Percentiles rank a stretch among this genome's conserved stretches.
These are phyloP conservation scores for Drosophila multiciliata DNA, from an alignment of 2,888 invertebrate species.

Conservation along the genomic window DNA sequence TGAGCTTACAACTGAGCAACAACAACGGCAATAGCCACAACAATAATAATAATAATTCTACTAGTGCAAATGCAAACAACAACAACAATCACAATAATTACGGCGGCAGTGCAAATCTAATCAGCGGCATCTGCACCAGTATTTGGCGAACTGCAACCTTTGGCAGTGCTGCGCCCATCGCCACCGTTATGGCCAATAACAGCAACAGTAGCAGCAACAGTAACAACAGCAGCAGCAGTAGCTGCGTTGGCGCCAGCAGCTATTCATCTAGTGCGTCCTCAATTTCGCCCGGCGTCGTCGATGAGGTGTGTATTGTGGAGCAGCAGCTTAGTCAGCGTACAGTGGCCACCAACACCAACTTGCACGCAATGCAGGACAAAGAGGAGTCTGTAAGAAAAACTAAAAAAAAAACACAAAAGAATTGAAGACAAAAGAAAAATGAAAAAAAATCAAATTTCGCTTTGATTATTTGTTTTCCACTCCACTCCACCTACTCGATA, in stretches of 20 bases:
- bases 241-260: conserved; percentile 28
- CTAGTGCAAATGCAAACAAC: conserved; percentile 22
- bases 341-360: conserved; percentile 33
- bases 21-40: conserved; percentile 43
- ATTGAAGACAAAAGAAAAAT: conserved; percentile 11
- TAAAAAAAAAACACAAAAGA: conserved; percentile 20
- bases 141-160: conserved; percentile 82
- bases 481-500: conserved; percentile 47
- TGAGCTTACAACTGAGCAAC: conserved; percentile 72
- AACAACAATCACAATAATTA: conserved; percentile 56
- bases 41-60: conserved; percentile 25
- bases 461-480: conserved; percentile 51
- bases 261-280: conserved; percentile 70
- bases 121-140: conserved; percentile 77
- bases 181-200: conserved; percentile 51
- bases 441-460: conserved; percentile 23
- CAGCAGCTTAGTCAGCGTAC: conserved; percentile 56
- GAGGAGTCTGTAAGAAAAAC: conserved; percentile 79
- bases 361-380: conserved; percentile 42
- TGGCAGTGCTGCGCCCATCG: conserved; percentile 71
- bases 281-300: conserved; percentile 47
- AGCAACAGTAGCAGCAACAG: conserved; percentile 42
- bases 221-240: conserved; percentile 29
- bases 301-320: conserved; percentile 52
- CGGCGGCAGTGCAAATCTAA: conserved; percentile 61